Base-by-base conservation (phyloP, 1,140 invertebrate species). In the Rhopalosiphum maidis region DNA sequence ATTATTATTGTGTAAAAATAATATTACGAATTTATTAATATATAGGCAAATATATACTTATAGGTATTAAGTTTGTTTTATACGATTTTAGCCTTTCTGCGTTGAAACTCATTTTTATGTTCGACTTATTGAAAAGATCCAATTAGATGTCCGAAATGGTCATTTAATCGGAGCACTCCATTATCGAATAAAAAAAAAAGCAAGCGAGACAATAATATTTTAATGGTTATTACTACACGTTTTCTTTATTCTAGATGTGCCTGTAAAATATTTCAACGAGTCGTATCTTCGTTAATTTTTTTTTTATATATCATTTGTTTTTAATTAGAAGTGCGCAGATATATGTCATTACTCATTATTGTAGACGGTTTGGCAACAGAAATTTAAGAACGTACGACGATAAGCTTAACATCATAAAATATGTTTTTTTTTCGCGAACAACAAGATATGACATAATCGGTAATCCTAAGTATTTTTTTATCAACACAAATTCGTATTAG, bases 391-490 rank as follows among this genome's bases (percentile, higher is more conserved):
- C 25, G 9, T 43, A 48, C 48, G 48, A 37, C 30, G 46, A 48
- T 88, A 51, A 30, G 46, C n/a, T 41, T 35, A 35, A 35, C 43
- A 48, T 51, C 46, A 51, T 37, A 88, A 88, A 88, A 51, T 88
- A 54, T 88, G 87, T 37, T 51, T 88, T n/a, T n/a, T 37, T 46
- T 35, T 54, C 21, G 30, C 43, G 46, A 88, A 88, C n/a, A 54
- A 88, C 48, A 88, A 88, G 46, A 88, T 88, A 88, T 37, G 48
- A 35, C 46, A 54, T 88, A 88, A 88, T 88, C 48, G 87, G 87
- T 51, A 88, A 88, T 88, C 46, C 87, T 88, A 88, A 48, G 87
- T 88, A 88, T 88, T 51, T 88, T 88, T 88, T 88, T 88, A 88
- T 37, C 87, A 54, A 54, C 35, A 87, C 25, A 87, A 87, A 87